phyloP scores from a whole-genome alignment of 2,797 vertebrate genomes.

The Parauchenoglanis punctatus region DNA sequence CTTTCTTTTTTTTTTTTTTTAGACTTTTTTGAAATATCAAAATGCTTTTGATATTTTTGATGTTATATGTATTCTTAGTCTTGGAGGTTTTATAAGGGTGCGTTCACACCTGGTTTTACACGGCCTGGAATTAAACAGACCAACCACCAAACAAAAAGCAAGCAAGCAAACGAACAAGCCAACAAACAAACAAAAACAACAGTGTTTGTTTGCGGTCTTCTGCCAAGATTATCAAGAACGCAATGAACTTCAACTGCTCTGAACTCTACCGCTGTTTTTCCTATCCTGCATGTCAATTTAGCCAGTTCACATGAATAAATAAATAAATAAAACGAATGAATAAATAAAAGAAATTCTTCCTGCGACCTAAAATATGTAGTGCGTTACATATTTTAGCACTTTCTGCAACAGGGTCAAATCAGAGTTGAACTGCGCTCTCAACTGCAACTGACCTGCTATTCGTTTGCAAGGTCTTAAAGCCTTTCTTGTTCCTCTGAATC shows the following conservation, averaged over 20 bases:
- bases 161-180: not conserved
- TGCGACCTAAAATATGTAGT: not conserved
- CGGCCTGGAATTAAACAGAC: not conserved
- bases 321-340: not conserved
- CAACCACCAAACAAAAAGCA: not conserved
- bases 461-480: not conserved
- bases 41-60: not conserved
- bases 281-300: not conserved
- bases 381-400: slow-evolving; percentile 12
- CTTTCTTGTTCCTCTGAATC: not conserved
- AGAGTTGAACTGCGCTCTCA: not conserved
- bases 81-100: not conserved
- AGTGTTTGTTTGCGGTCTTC: too few relatives aligned
- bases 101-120: not conserved
- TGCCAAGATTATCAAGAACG: not conserved
- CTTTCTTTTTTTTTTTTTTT: too few relatives aligned
- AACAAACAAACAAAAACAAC: not conserved
- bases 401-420: not conserved
- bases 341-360: not conserved
- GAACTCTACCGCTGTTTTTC: not conserved
- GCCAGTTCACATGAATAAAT: not conserved
- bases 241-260: not conserved
- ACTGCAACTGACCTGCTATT: not conserved
- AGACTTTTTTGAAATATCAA: not conserved
- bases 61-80: not conserved